Evolutionary conservation across 2,888 invertebrate species (phyloP).

Genomic region (Acronicta leporina): DNA sequence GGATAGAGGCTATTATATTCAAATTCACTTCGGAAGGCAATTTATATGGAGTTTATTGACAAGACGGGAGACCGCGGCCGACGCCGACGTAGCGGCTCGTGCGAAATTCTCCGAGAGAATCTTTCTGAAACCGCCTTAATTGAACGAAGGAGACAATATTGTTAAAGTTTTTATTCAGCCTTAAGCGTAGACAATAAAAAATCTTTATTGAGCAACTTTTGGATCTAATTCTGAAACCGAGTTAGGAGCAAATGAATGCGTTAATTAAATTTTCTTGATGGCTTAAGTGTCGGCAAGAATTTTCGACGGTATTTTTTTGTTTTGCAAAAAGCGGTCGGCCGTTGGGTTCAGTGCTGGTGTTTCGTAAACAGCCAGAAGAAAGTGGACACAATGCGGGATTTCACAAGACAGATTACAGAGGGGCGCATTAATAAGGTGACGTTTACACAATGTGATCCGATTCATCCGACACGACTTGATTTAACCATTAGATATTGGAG

Average conservation of each 20-base stretch:
- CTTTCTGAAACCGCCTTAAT: conserved; percentile 79
- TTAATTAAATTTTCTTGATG: conserved; percentile 45
- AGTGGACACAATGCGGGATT: conserved; percentile 84
- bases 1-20: conserved; percentile 86
- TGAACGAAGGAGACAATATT: conserved; percentile 82
- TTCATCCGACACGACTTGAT: conserved; percentile 40
- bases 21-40: conserved; percentile 87
- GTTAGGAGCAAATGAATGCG: conserved; percentile 24
- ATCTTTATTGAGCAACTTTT: conserved; percentile 43
- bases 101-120: conserved; percentile 84
- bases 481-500: background rate
- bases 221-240: conserved; percentile 36
- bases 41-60: conserved; percentile 89
- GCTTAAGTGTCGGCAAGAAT: conserved; percentile 36
- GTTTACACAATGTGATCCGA: conserved; percentile 68
- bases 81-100: conserved; percentile 65
- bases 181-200: conserved; percentile 57
- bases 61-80: conserved; percentile 75
- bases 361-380: conserved; percentile 74
- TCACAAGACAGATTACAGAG: conserved; percentile 87
- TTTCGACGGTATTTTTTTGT: conserved; percentile 59
- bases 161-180: conserved; percentile 74
- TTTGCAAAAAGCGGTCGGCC: conserved; percentile 30
- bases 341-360: conserved; percentile 51
- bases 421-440: conserved; percentile 78